Conservation (phyloP, 1,140 invertebrate genomes). For the Sycobia sp. region DNA sequence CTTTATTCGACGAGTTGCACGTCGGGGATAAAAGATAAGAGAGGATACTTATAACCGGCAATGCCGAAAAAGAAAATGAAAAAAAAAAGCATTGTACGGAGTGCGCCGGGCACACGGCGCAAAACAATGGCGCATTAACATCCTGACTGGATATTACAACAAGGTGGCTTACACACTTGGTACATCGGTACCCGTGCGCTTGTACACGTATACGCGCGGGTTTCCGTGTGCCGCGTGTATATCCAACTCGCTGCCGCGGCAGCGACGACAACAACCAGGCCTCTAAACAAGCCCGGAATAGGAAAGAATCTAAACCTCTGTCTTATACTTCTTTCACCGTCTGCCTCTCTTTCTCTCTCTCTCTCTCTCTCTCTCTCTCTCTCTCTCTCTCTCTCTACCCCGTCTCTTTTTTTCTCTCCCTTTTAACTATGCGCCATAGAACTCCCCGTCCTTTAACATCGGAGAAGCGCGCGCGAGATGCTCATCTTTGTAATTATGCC, state of each 20-base stretch:
- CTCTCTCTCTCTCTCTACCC: too few species aligned
- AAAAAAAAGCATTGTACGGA: too few species aligned
- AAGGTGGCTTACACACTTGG: constrained; percentile 30
- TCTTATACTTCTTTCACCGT: too few species aligned
- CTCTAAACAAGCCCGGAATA: neutral
- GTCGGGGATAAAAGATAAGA: constrained; percentile 43
- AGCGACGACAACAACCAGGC: constrained; percentile 17
- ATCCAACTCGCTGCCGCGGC: too few species aligned
- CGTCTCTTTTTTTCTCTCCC: too few species aligned
- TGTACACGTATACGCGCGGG: neutral
- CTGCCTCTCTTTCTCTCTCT: too few species aligned
- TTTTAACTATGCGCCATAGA: too few species aligned
- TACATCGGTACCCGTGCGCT: constrained; percentile 8
- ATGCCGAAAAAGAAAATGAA: constrained; percentile 22
- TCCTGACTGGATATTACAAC: constrained; percentile 44
- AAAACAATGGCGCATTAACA: constrained; percentile 48
- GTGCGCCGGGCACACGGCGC: constrained; percentile 6
- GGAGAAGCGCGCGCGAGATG: too few species aligned
- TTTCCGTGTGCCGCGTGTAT: constrained; percentile 26
- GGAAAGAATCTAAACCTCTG: too few species aligned
- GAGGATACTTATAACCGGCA: constrained; percentile 20
- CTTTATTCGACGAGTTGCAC: constrained; percentile 41
- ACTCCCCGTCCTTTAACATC: too few species aligned
- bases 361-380: too few species aligned
- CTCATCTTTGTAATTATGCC: too few species aligned